A percentile compares a stretch with the other conserved stretches of the same genome.
Evolutionary conservation across 2,797 vertebrate species (phyloP).

Genomic region (Prunella strophiata): DNA sequence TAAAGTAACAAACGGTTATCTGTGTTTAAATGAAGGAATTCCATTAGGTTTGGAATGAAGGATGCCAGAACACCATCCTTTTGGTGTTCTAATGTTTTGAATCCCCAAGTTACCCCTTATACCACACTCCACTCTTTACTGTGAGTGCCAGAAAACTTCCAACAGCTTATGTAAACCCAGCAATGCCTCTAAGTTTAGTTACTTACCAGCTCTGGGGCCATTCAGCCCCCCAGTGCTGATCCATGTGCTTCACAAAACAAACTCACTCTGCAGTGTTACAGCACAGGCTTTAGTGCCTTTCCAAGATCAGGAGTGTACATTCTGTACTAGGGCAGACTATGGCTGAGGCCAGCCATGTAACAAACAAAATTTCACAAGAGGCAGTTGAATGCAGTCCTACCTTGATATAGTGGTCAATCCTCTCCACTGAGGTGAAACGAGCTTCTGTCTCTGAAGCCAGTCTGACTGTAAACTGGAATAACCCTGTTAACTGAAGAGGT

Average conservation of each 20-base stretch:
- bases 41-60: not conserved
- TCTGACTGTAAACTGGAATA: constrained; percentile 95
- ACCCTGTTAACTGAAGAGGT: constrained; percentile 84
- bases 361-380: constrained; percentile 13
- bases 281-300: not conserved
- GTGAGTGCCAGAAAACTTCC: not conserved
- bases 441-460: constrained; percentile 93
- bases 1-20: not conserved
- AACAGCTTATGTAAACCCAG: not conserved
- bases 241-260: not conserved
- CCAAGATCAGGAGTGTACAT: not conserved
- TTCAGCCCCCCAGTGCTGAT: not conserved
- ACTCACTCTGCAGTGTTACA: not conserved
- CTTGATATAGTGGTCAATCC: constrained; percentile 92
- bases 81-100: not conserved
- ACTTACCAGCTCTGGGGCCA: not conserved
- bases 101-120: not conserved
- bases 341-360: not conserved
- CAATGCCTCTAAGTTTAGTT: not conserved
- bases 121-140: not conserved
- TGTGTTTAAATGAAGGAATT: not conserved
- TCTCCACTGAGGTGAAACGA: constrained; percentile 92
- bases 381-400: constrained; percentile 64
- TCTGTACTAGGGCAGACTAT: not conserved
- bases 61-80: not conserved